Conservation (phyloP, 2,797 vertebrate species). For the Neomorphus geoffroyi region DNA sequence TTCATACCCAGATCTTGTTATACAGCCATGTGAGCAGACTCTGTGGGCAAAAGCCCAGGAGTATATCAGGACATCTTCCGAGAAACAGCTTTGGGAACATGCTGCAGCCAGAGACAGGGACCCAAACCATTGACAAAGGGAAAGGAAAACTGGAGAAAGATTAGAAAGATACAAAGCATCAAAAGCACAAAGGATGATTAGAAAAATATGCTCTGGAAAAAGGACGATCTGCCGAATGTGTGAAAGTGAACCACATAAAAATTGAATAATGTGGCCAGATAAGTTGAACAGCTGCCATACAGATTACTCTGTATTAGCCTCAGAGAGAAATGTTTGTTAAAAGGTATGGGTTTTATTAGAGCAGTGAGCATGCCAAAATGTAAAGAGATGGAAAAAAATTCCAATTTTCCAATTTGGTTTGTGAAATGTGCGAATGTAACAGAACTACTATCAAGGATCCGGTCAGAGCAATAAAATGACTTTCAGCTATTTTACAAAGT, state of each 20-base stretch:
- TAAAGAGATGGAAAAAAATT: not conserved
- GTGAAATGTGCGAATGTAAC: not conserved
- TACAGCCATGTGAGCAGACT: not conserved
- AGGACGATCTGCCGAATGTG: not conserved
- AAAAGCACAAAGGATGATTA: not conserved
- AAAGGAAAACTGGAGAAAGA: not conserved
- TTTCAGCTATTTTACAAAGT: not conserved
- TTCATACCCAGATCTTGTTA: not conserved
- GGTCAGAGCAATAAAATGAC: not conserved
- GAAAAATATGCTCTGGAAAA: conserved; percentile 38
- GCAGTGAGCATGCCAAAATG: not conserved
- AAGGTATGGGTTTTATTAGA: not conserved
- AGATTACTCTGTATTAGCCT: not conserved
- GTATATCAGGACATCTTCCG: not conserved
- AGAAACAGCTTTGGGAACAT: not conserved
- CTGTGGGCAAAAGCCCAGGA: not conserved
- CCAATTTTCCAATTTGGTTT: not conserved
- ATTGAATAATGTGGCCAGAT: not conserved
- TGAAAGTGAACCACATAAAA: not conserved
- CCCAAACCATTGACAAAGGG: not conserved
- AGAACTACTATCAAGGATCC: not conserved
- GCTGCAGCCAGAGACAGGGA: not conserved
- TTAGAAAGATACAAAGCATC: conserved; percentile 13
- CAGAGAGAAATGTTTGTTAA: not conserved
- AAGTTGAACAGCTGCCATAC: not conserved